Base-by-base conservation (phyloP, 2,888 invertebrate genomes). In the Mythimna vitellina region DNA sequence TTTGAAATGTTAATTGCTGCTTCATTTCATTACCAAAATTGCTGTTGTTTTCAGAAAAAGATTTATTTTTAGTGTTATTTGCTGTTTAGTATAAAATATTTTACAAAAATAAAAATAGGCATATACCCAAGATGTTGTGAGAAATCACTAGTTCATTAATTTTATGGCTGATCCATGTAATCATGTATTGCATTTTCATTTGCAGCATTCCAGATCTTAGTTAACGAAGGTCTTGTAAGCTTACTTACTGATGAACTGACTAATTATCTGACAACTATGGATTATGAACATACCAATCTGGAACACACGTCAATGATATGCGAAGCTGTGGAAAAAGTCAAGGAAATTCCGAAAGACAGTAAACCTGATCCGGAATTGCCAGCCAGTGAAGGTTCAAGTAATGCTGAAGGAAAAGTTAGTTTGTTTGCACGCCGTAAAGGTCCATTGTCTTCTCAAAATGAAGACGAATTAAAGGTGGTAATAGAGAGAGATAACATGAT, bases 401-500 rank as follows among this genome's bases (percentile, higher is more conserved):
- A 76, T 38, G 49, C 67, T 35, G 89, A 88, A 83, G 65, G 71
- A 58, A 91, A 89, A 87, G 77, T 74, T 63, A 86, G 89, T 82
- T 80, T 93, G 51, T 93, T 92, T 73, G 81, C 88, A 64, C 90
- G 93, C 63, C 91, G 94, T 12, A 93, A 92, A 86, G 89, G 88
- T 69, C 89, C 89, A 46, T 76, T 91, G 42, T 80, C 85, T 3
- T 84, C 89, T 51, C 91, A 89, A 70, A 92, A 90, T 65, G 92
- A 92, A 70, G 95, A 95, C 83, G 94, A 94, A 72, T 84, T 94
- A 62, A 95, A 93, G 81, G 93, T 96, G 29, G 92, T 95, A 5
- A 96, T 96, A 83, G 95, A 96, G 88, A 93, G 95, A 75, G 96
- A 96, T 81, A 96, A 96, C 82, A 96, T 96, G 95, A 92, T 95